Percentiles rank a stretch among this genome's conserved stretches.
Evolutionary conservation across 2,113 vertebrate species (phyloP).

Genomic region (Antidorcas marsupialis): DNA sequence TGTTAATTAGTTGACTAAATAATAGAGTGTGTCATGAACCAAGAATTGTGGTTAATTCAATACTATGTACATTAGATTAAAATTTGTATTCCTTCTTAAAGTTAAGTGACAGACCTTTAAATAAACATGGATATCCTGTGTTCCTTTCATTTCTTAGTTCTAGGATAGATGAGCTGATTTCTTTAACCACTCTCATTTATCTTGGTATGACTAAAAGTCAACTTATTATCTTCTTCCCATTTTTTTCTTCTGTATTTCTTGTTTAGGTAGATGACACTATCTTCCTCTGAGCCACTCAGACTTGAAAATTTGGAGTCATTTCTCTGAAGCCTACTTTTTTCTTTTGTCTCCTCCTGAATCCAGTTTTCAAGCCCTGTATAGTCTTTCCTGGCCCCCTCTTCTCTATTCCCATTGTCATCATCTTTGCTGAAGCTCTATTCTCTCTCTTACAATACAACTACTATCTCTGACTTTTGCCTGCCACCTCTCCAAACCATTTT

Average conservation of each 20-base stretch:
- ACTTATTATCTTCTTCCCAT: not conserved
- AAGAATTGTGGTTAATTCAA: constrained; percentile 2
- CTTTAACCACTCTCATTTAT: not conserved
- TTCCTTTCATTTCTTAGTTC: not conserved
- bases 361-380: not conserved
- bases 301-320: not conserved
- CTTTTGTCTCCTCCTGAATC: not conserved
- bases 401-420: not conserved
- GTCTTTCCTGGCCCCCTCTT: not conserved
- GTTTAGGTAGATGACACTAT: not conserved
- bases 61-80: not conserved
- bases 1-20: not conserved
- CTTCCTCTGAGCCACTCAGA: not conserved
- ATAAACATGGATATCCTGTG: not conserved
- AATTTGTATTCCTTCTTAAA: not conserved
- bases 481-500: not conserved
- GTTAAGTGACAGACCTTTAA: not conserved
- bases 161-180: not conserved
- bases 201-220: not conserved
- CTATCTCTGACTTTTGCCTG: not conserved
- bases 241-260: not conserved
- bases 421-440: not conserved
- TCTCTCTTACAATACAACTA: not conserved
- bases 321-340: not conserved
- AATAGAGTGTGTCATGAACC: not conserved